These are phyloP conservation scores for Agonopterix alstromeriana DNA, from an alignment of 2,888 invertebrate genomes.

Conservation along the genomic window DNA sequence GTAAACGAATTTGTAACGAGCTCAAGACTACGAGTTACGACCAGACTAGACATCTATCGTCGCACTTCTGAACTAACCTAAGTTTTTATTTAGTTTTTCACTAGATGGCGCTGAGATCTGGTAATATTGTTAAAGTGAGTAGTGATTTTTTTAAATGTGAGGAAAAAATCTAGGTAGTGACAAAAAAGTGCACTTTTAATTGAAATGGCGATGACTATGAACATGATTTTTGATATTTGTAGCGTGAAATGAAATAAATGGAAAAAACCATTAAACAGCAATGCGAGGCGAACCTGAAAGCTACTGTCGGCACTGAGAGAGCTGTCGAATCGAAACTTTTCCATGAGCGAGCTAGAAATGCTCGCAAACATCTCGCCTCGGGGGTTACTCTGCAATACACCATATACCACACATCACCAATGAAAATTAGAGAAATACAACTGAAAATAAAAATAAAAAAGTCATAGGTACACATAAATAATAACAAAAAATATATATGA, in stretches of 20 bases:
- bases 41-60: neutral
- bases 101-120: no score
- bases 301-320: constrained; percentile 85
- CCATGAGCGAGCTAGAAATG: constrained; percentile 88
- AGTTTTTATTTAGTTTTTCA: no score
- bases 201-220: neutral
- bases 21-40: neutral
- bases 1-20: neutral
- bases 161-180: no score
- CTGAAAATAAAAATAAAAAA: constrained; percentile 12
- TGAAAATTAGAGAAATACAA: constrained; percentile 6
- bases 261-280: constrained; percentile 44
- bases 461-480: neutral
- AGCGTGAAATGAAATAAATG: constrained; percentile 10
- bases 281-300: constrained; percentile 80
- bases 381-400: constrained; percentile 81
- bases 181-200: no score
- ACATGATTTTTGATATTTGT: neutral
- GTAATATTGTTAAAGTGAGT: no score
- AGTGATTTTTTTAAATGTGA: no score
- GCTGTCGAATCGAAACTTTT: constrained; percentile 86
- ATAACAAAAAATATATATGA: neutral
- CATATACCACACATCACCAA: constrained; percentile 27
- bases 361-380: constrained; percentile 90
- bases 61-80: no score